phyloP scores from a whole-genome alignment of 2,113 vertebrate species.

The Ammodytes dubius region DNA sequence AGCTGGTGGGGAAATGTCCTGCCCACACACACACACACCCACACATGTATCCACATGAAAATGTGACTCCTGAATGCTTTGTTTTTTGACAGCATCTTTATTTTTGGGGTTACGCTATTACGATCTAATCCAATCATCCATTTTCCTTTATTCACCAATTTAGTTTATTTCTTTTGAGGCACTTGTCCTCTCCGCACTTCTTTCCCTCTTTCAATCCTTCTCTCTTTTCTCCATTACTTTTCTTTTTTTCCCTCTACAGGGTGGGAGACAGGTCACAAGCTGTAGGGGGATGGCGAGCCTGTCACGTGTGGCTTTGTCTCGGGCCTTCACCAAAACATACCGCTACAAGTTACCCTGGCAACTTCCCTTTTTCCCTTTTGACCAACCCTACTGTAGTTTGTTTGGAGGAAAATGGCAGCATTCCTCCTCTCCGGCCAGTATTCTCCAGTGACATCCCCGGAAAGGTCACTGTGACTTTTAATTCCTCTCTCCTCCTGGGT shows the following conservation, averaged over 20 bases:
- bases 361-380: conserved; percentile 64
- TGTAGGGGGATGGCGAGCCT: conserved; percentile 76
- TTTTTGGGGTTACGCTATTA: not conserved
- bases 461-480: conserved; percentile 79
- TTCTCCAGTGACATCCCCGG: conserved; percentile 54
- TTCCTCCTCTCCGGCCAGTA: conserved; percentile 50
- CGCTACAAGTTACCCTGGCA: conserved; percentile 66
- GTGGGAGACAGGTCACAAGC: conserved; percentile 84
- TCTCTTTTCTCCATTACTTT: conserved; percentile 47
- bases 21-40: not conserved
- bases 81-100: conserved; percentile 4
- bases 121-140: not conserved
- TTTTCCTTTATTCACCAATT: not conserved
- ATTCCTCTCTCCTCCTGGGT: conserved; percentile 50
- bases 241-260: conserved; percentile 56
- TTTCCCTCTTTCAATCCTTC: conserved; percentile 30
- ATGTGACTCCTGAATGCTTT: no score
- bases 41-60: no score
- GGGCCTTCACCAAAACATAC: conserved; percentile 74
- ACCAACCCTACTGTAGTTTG: conserved; percentile 66
- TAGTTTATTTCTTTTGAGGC: no score
- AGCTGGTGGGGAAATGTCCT: conserved; percentile 34
- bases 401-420: conserved; percentile 64
- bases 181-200: conserved; percentile 21
- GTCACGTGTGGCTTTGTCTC: conserved; percentile 81